Evolutionary conservation across 1,140 invertebrate species (phyloP), one percentile per base, ranked within the genome.

Genomic region (Phymorhynchus buccinoides): DNA sequence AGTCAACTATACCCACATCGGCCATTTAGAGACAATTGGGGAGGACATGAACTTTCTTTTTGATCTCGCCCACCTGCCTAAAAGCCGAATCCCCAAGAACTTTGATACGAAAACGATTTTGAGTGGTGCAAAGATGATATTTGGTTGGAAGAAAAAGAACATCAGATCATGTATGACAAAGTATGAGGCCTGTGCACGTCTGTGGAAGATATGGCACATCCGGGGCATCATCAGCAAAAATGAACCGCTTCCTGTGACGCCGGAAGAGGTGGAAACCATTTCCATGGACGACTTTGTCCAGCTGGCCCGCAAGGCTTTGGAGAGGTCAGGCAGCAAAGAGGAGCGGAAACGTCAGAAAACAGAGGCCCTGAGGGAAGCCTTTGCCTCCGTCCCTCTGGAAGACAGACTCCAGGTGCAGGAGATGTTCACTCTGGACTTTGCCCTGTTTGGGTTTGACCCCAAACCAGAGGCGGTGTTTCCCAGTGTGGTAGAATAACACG

Each of bases 171-270:
- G 91, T 78, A 92, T 91, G 91, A 44, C 88, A 4, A 87, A 90
- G 66, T 22, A 88, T 14, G 89, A 89, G 27, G 91, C 89, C 1
- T 73, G 89, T 3, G 86, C 84, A 39, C 73, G 91, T 6, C 85
- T 88, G 32, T 92, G 89, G 88, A 80, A 87, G n/a, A 92, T 91
- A 37, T 79, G 90, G 84, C 89, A 90, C 80, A 91, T 92, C 30
- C 83, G 91, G 14, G 91, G 91, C 27, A 88, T 92, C 44, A 73
- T 92, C 9, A 87, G 87, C 48, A 89, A 89, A 56, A 41, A 88
- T 14, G 85, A 30, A 62, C 68, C 37, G 86, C 88, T 86, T 88
- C 91, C 16, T 87, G 87, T 84, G 62, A 80, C 48, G 27, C 37
- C 56, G 1, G 32, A 80, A 1, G 79, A 56, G 3, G 80, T 44